Conservation (phyloP, 2,888 invertebrate species). For the Podotricha telesiphe region DNA sequence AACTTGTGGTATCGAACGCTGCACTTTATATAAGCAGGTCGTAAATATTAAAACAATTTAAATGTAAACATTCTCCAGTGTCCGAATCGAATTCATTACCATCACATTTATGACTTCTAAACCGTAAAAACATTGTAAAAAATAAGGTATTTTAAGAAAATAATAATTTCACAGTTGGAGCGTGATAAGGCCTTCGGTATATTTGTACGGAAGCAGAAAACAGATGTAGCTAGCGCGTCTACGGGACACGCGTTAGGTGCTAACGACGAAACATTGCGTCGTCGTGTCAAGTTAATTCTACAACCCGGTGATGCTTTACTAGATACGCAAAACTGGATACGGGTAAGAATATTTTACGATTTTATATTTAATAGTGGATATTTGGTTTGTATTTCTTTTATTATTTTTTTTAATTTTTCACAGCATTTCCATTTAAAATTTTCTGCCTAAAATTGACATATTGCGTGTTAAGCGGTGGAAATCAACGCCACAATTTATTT, state of each 20-base stretch:
- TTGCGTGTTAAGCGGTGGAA: no score
- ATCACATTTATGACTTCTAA: no score
- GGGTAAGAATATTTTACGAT: constrained; percentile 57
- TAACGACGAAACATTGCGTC: constrained; percentile 67
- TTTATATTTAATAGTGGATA: neutral
- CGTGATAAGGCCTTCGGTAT: constrained; percentile 76
- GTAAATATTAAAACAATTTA: no score
- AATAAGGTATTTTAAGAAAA: neutral
- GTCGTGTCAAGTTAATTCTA: constrained; percentile 76
- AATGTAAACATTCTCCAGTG: no score
- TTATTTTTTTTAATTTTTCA: no score
- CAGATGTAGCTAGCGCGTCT: constrained; percentile 65
- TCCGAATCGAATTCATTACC: neutral
- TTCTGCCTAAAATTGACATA: no score
- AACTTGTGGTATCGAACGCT: no score
- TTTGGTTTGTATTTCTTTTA: neutral
- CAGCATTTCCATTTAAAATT: no score
- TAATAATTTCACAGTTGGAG: constrained; percentile 61
- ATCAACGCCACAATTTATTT: no score
- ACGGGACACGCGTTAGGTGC: constrained; percentile 58
- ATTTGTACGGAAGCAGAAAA: constrained; percentile 71
- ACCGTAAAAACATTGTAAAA: neutral
- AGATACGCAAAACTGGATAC: constrained; percentile 78
- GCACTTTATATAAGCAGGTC: no score
- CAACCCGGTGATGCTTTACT: constrained; percentile 80